Evolutionary conservation across 2,113 vertebrate species (phyloP).

Genomic region (Corythornis vintsioides): DNA sequence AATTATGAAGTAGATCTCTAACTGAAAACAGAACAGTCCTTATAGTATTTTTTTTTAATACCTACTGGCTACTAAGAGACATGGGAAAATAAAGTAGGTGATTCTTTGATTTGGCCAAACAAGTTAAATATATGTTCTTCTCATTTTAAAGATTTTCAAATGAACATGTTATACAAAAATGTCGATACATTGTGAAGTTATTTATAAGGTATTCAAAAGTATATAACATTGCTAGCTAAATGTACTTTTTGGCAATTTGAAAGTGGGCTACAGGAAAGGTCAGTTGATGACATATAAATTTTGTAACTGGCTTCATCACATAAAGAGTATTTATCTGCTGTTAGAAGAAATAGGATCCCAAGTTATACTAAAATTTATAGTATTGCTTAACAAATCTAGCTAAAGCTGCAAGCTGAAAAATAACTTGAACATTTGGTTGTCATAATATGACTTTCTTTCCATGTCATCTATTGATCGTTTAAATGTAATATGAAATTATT

Average conservation of each 20-base stretch:
- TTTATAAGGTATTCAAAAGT: neutral
- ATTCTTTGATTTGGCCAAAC: neutral
- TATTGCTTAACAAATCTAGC: neutral
- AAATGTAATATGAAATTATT: neutral
- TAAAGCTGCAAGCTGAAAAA: neutral
- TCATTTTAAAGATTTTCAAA: neutral
- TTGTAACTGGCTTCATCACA: neutral
- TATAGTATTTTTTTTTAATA: neutral
- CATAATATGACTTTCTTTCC: neutral
- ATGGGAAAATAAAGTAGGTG: neutral
- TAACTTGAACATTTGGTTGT: neutral
- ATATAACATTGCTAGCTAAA: neutral
- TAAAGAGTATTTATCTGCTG: accelerated
- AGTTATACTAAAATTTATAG: neutral
- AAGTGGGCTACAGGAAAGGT: neutral
- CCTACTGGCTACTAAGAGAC: neutral
- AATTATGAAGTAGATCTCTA: neutral
- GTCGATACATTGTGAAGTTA: neutral
- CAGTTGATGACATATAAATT: neutral
- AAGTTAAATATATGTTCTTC: neutral
- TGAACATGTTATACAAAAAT: neutral
- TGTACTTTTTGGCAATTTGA: neutral
- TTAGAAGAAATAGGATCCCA: neutral
- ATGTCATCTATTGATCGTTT: neutral
- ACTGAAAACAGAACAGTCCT: neutral